A percentile compares a stretch with the other conserved stretches of the same genome.
Conservation (phyloP, 2,888 invertebrate genomes). For the Plemyria rubiginata region DNA sequence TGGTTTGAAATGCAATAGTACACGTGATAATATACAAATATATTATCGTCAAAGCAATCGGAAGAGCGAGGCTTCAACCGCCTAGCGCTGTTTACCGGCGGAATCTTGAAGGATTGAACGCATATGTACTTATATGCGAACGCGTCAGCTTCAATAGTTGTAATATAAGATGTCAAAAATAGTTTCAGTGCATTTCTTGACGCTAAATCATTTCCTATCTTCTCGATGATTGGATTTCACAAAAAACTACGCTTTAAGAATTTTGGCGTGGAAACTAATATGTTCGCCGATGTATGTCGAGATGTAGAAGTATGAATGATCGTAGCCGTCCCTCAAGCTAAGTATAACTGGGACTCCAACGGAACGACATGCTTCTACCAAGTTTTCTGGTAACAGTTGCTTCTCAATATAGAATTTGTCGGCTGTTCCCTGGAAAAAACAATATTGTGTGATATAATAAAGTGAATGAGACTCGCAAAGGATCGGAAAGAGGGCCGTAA, state of each 20-base stretch:
- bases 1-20: slow-evolving; percentile 50
- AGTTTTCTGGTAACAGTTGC: slow-evolving; percentile 93
- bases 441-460: not conserved
- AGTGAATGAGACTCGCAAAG: no score
- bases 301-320: slow-evolving; percentile 98
- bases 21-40: not conserved
- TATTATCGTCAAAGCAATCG: not conserved
- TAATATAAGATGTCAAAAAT: no score
- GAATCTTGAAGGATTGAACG: no score
- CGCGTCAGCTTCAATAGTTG: not conserved
- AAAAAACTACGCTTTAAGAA: slow-evolving; percentile 80
- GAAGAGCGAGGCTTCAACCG: not conserved
- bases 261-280: slow-evolving; percentile 93
- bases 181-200: not conserved
- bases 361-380: slow-evolving; percentile 89
- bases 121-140: not conserved
- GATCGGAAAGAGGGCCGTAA: no score
- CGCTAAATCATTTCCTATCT: not conserved
- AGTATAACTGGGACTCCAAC: slow-evolving; percentile 88
- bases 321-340: slow-evolving; percentile 93
- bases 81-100: no score
- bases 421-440: slow-evolving; percentile 88
- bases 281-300: slow-evolving; percentile 97
- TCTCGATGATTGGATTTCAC: not conserved
- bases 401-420: slow-evolving; percentile 91